phyloP scores from a whole-genome alignment of 1,140 invertebrate species.

The Diachasmimorpha longicaudata region DNA sequence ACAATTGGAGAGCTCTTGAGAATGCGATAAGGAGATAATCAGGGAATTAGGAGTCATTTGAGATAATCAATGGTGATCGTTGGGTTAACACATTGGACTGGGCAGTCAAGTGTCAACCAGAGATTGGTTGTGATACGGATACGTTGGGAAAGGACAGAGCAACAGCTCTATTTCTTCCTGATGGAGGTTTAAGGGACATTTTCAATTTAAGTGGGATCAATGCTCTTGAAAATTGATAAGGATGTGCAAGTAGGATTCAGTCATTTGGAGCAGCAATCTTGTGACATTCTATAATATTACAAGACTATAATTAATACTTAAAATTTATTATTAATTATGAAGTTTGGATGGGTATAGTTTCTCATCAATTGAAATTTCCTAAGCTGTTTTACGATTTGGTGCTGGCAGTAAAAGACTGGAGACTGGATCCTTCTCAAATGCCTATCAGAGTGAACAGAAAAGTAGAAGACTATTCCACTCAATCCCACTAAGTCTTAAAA shows the following conservation, averaged over 20 bases:
- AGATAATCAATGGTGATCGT: neutral
- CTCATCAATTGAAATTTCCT: too few relatives aligned
- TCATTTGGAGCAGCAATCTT: too few relatives aligned
- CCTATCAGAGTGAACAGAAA: neutral
- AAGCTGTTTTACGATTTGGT: too few relatives aligned
- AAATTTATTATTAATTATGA: too few relatives aligned
- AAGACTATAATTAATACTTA: too few relatives aligned
- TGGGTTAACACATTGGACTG: neutral
- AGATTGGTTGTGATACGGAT: neutral
- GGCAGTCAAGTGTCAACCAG: neutral
- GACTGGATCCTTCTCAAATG: neutral
- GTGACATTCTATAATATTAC: too few relatives aligned
- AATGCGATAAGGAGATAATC: neutral
- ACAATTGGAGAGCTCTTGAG: neutral
- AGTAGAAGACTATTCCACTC: neutral
- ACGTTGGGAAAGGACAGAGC: neutral
- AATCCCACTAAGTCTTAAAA: neutral
- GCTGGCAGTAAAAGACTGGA: neutral
- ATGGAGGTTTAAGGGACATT: neutral
- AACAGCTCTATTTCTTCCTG: neutral
- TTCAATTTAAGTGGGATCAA: neutral
- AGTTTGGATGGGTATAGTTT: too few relatives aligned
- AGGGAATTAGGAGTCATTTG: slow-evolving; percentile 4
- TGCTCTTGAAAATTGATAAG: neutral
- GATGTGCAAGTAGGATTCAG: too few relatives aligned